Evolutionary conservation across 2,888 invertebrate genomes (phyloP).

Genomic region (Gerosis bhagava): DNA sequence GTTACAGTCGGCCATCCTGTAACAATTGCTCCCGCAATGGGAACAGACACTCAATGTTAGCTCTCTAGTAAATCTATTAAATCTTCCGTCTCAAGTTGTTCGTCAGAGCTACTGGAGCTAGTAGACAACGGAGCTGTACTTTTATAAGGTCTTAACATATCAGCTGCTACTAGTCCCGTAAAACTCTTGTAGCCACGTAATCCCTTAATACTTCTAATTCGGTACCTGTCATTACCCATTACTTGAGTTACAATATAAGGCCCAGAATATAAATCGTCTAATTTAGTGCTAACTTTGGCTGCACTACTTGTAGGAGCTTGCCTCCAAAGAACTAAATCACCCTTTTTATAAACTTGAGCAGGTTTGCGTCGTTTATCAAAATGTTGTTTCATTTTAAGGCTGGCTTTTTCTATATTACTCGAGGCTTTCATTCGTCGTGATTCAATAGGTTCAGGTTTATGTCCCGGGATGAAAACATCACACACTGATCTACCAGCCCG

Average conservation of each 20-base stretch:
- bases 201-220: constrained; percentile 1
- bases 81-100: constrained; percentile 12
- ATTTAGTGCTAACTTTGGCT: constrained; percentile 31
- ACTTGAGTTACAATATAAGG: constrained; percentile 36
- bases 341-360: constrained; percentile 29
- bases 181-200: constrained; percentile 28
- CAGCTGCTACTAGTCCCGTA: constrained; percentile 27
- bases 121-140: constrained; percentile 13
- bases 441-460: not conserved
- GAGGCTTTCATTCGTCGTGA: constrained; percentile 2
- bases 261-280: constrained; percentile 37
- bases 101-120: constrained; percentile 58
- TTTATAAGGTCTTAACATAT: constrained; percentile 22
- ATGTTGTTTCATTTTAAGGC: constrained; percentile 29
- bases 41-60: not conserved
- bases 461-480: constrained; percentile 3
- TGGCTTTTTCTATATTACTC: not conserved
- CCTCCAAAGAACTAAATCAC: constrained; percentile 33
- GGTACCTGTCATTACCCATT: constrained; percentile 32
- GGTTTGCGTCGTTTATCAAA: constrained; percentile 32
- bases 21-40: constrained; percentile 11
- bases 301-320: constrained; percentile 30
- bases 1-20: constrained; percentile 14
- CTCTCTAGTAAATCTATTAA: constrained; percentile 1
- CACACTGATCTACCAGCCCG: constrained; percentile 24